Percentiles rank a stretch among this genome's conserved stretches.
phyloP scores from a whole-genome alignment of 2,113 vertebrate species.

The Sceloporus tristichus region DNA sequence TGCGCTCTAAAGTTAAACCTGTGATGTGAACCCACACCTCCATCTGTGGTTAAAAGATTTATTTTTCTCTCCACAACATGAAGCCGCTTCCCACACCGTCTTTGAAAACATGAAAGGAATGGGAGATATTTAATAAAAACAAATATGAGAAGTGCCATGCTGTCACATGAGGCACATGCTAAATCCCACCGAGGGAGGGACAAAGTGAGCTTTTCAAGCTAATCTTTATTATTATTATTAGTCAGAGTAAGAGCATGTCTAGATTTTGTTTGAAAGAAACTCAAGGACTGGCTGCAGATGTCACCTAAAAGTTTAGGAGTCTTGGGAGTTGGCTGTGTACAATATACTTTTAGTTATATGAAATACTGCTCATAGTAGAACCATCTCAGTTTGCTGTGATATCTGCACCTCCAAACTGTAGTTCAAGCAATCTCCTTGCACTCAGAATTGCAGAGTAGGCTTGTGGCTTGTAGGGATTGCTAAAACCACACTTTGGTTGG shows the following conservation, averaged over 20 bases:
- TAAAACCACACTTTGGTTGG: not conserved
- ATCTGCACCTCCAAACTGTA: not conserved
- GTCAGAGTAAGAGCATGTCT: conserved; percentile 29
- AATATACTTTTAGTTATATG: not conserved
- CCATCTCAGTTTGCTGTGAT: not conserved
- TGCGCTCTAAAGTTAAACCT: conserved; percentile 44
- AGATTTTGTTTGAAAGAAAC: conserved; percentile 25
- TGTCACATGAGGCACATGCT: conserved; percentile 17
- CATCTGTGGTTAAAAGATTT: conserved; percentile 49
- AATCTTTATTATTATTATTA: not conserved
- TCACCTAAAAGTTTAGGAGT: not conserved
- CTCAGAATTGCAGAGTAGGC: not conserved
- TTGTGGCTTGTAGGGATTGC: not conserved
- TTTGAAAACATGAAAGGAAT: conserved; percentile 66
- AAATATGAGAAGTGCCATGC: conserved; percentile 52
- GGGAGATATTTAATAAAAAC: conserved; percentile 69
- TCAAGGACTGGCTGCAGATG: not conserved
- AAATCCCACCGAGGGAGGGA: conserved; percentile 38
- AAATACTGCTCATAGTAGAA: not conserved
- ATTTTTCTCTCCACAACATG: conserved; percentile 65
- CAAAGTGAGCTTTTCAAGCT: conserved; percentile 48
- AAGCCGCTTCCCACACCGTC: conserved; percentile 50
- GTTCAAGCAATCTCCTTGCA: not conserved
- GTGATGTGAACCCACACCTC: conserved; percentile 53
- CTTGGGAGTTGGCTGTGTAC: not conserved